Evolutionary conservation across 2,888 invertebrate genomes (phyloP).

Genomic region (Hypselothyrea guttata): DNA sequence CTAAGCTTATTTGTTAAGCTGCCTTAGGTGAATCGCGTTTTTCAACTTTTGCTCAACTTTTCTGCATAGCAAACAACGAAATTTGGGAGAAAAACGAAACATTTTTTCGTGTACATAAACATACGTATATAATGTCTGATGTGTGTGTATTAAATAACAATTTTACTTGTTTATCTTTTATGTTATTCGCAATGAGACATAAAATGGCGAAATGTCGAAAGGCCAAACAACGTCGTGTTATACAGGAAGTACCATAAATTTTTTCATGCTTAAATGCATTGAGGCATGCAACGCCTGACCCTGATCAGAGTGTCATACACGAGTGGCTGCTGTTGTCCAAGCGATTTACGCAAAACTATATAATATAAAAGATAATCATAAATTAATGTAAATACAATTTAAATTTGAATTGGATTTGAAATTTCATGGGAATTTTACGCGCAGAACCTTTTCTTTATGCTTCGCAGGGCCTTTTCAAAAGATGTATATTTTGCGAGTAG

Average conservation of each 20-base stretch:
- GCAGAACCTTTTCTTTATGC: slow-evolving; percentile 14
- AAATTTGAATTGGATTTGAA: slow-evolving; percentile 10
- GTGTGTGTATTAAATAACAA: not conserved
- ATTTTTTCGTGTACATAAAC: not conserved
- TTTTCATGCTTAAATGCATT: slow-evolving; percentile 35
- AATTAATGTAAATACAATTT: slow-evolving; percentile 36
- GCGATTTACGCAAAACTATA: slow-evolving; percentile 12
- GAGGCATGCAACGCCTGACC: slow-evolving; percentile 29
- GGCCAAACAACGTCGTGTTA: not conserved
- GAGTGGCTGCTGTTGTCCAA: slow-evolving; percentile 24
- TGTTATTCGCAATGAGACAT: slow-evolving; percentile 12
- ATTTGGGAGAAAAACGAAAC: slow-evolving; percentile 15
- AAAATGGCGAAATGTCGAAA: slow-evolving; percentile 1
- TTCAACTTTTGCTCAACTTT: slow-evolving; percentile 1
- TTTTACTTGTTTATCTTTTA: slow-evolving; percentile 8
- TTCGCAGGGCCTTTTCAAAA: slow-evolving; percentile 31
- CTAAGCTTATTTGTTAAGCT: not conserved
- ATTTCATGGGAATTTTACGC: slow-evolving; percentile 43
- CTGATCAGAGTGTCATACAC: slow-evolving; percentile 23
- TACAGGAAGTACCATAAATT: slow-evolving; percentile 15
- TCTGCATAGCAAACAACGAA: slow-evolving; percentile 1
- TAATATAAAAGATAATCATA: slow-evolving; percentile 55
- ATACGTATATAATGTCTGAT: not conserved
- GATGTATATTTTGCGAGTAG: slow-evolving; percentile 13
- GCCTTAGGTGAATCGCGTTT: slow-evolving; percentile 10